A percentile compares a stretch with the other conserved stretches of the same genome.
Evolutionary conservation across 1,140 invertebrate genomes (phyloP).

Genomic region (Drosophila santomea): DNA sequence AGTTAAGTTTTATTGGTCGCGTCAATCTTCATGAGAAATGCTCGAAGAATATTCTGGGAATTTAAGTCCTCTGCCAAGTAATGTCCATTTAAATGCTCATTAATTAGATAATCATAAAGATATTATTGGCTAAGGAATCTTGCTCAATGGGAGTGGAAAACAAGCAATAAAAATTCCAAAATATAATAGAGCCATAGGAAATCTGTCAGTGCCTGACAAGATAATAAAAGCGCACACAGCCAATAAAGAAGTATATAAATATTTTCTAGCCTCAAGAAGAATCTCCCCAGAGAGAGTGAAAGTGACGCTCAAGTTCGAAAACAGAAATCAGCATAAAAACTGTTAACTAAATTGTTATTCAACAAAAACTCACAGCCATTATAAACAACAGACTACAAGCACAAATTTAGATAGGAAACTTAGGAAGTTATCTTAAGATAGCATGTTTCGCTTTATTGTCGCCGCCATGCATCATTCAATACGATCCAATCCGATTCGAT

Average conservation of each 20-base stretch:
- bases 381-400: constrained; percentile 49
- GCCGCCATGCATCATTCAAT: constrained; percentile 67
- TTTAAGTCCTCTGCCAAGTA: constrained; percentile 16
- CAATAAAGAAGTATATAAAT: constrained; percentile 57
- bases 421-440: constrained; percentile 15
- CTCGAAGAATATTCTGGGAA: constrained; percentile 42
- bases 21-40: constrained; percentile 70
- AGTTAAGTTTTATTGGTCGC: constrained; percentile 57
- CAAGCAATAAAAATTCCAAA: constrained; percentile 36
- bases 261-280: constrained; percentile 8
- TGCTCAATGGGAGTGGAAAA: constrained; percentile 23
- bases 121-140: constrained; percentile 41
- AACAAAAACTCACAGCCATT: constrained; percentile 40
- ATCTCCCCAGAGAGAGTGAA: constrained; percentile 47
- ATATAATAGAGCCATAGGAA: constrained; percentile 61
- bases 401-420: constrained; percentile 41
- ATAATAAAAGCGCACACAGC: constrained; percentile 35
- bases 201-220: constrained; percentile 50
- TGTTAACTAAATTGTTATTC: constrained; percentile 62
- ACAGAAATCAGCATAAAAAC: constrained; percentile 59
- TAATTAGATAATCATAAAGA: constrained; percentile 68
- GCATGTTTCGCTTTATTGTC: constrained; percentile 71
- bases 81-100: constrained; percentile 59
- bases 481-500: constrained; percentile 24
- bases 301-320: constrained; percentile 50